Evolutionary conservation across 1,140 invertebrate genomes (phyloP).

Genomic region (Leucophenga varia): DNA sequence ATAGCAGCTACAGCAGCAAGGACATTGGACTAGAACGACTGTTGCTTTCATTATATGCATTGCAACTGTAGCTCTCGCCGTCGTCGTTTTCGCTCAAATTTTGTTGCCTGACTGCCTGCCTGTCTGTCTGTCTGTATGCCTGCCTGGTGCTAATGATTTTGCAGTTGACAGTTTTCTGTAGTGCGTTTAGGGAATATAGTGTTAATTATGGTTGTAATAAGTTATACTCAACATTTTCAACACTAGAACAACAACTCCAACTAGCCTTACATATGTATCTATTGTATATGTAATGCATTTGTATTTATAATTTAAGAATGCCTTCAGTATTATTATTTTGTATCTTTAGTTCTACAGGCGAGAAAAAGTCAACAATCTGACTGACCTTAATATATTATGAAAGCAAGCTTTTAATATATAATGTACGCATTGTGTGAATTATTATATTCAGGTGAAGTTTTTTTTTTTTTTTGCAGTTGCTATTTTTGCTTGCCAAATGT

Average conservation of each 20-base stretch:
- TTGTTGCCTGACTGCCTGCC: too few relatives aligned
- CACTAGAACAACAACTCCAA: background rate
- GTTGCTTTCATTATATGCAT: too few relatives aligned
- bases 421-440: conserved; percentile 41
- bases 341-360: background rate
- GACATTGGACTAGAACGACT: too few relatives aligned
- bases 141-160: too few relatives aligned
- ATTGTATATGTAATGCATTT: background rate
- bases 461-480: conserved; percentile 45
- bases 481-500: conserved; percentile 33
- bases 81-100: too few relatives aligned
- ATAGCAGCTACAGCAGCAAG: too few relatives aligned
- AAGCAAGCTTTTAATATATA: conserved; percentile 14
- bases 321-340: background rate
- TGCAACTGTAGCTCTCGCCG: too few relatives aligned
- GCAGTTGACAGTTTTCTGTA: too few relatives aligned
- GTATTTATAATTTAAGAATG: background rate
- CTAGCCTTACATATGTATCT: background rate
- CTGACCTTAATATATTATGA: conserved; percentile 4
- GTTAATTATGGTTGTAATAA: conserved; percentile 47
- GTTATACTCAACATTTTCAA: conserved; percentile 33
- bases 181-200: conserved; percentile 42
- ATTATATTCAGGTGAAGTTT: conserved; percentile 47
- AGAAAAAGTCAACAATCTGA: conserved; percentile 1
- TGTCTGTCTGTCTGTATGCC: too few relatives aligned